These are phyloP conservation scores for Pristionchus entomophagus DNA, from an alignment of 2,888 invertebrate genomes.

Conservation along the genomic window DNA sequence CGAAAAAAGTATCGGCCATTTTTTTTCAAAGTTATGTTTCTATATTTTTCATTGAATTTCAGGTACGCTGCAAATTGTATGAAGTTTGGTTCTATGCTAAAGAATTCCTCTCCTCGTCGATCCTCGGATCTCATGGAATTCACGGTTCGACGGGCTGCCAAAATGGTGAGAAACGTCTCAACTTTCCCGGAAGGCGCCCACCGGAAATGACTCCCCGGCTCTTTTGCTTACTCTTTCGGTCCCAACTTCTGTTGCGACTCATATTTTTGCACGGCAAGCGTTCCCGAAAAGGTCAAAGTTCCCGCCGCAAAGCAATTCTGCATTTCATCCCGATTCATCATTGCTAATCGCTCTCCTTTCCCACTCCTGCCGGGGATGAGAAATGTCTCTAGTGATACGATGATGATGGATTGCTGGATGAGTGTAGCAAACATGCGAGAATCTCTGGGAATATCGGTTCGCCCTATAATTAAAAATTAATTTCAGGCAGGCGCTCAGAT, in stretches of 20 bases:
- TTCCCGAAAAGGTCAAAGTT: neutral
- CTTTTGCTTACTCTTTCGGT: neutral
- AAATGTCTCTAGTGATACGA: slow-evolving; percentile 16
- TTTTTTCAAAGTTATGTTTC: too few species aligned
- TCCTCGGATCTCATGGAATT: neutral
- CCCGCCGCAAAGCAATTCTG: too few species aligned
- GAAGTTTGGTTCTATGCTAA: slow-evolving; percentile 30
- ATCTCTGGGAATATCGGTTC: neutral
- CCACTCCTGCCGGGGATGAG: neutral
- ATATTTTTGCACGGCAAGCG: neutral
- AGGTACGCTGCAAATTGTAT: slow-evolving; percentile 8
- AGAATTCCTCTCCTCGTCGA: neutral
- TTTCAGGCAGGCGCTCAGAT: slow-evolving; percentile 1
- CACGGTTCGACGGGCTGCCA: slow-evolving; percentile 14
- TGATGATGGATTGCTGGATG: slow-evolving; percentile 18
- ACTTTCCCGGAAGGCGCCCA: neutral
- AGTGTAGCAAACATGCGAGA: neutral
- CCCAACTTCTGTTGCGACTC: neutral
- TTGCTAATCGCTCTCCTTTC: slow-evolving; percentile 19
- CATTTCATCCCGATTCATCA: slow-evolving; percentile 14
- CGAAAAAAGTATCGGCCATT: neutral
- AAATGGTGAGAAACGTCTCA: slow-evolving; percentile 14
- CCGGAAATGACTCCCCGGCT: slow-evolving; percentile 25
- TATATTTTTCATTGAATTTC: neutral
- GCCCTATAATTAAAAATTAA: neutral